phyloP scores from a whole-genome alignment of 2,888 invertebrate genomes.

The Petrolisthes manimaculis region DNA sequence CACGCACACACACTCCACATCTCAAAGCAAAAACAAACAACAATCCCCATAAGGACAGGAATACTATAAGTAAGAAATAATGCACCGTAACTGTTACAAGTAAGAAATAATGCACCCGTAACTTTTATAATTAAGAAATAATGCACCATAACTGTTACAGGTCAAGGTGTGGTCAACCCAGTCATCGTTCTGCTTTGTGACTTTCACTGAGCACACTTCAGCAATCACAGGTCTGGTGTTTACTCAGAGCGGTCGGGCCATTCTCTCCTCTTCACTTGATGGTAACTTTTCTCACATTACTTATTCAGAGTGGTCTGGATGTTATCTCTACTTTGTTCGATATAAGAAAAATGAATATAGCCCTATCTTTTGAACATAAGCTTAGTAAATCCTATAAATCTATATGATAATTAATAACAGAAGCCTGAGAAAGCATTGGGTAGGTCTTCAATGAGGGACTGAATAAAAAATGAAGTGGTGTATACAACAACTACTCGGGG shows the following conservation, averaged over 20 bases:
- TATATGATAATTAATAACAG: too few relatives aligned
- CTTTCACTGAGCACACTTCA: slow-evolving; percentile 91
- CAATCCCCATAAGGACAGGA: too few relatives aligned
- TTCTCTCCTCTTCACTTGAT: slow-evolving; percentile 94
- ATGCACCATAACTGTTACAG: slow-evolving; percentile 68
- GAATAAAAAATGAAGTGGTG: neutral
- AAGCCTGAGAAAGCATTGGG: neutral
- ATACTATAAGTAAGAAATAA: too few relatives aligned
- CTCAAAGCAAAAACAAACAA: neutral
- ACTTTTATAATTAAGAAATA: neutral
- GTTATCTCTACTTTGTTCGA: neutral
- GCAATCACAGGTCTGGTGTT: slow-evolving; percentile 87
- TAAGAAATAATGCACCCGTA: neutral
- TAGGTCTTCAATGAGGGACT: neutral
- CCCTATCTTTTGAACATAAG: too few relatives aligned
- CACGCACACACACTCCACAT: neutral
- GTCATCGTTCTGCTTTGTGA: slow-evolving; percentile 94
- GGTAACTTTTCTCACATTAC: slow-evolving; percentile 70
- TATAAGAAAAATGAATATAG: neutral
- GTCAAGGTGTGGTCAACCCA: slow-evolving; percentile 93
- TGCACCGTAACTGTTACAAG: neutral
- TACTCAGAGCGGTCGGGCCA: slow-evolving; percentile 85
- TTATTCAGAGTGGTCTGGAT: neutral
- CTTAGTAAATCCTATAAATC: too few relatives aligned
- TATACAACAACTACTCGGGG: neutral